Conservation (phyloP, 2,888 invertebrate species). For the Tethea ocularis region DNA sequence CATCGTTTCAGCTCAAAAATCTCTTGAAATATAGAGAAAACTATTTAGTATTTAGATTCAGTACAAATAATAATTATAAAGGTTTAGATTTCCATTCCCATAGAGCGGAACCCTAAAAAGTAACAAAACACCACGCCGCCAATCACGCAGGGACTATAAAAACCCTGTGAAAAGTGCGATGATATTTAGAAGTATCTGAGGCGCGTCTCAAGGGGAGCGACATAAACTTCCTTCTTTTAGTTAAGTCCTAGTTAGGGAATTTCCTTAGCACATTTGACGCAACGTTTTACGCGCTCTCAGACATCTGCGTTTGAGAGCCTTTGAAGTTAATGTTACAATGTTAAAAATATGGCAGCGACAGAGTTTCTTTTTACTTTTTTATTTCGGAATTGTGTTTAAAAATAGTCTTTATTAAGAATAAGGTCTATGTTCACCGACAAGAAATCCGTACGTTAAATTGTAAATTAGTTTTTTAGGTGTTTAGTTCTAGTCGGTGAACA, state of each 20-base stretch:
- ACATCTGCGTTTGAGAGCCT: background rate
- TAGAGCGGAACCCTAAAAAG: background rate
- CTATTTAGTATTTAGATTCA: no score
- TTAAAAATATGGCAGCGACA: background rate
- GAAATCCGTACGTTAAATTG: no score
- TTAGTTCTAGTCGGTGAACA: no score
- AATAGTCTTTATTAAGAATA: no score
- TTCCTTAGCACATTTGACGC: background rate
- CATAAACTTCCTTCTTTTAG: conserved; percentile 1
- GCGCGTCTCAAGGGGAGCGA: background rate
- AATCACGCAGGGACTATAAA: conserved; percentile 21
- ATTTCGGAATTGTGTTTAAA: background rate
- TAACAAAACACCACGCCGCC: conserved; percentile 12
- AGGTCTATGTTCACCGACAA: no score
- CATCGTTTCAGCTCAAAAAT: no score
- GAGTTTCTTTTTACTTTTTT: background rate
- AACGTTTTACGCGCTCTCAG: background rate
- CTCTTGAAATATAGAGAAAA: no score
- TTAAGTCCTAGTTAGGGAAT: conserved; percentile 3
- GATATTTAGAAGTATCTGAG: conserved; percentile 10
- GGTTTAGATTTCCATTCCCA: background rate
- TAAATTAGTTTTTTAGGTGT: no score
- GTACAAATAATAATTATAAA: no score
- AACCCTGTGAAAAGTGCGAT: conserved; percentile 15
- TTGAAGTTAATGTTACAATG: background rate